phyloP scores from a whole-genome alignment of 2,888 invertebrate species.

The Sisyra nigra region DNA sequence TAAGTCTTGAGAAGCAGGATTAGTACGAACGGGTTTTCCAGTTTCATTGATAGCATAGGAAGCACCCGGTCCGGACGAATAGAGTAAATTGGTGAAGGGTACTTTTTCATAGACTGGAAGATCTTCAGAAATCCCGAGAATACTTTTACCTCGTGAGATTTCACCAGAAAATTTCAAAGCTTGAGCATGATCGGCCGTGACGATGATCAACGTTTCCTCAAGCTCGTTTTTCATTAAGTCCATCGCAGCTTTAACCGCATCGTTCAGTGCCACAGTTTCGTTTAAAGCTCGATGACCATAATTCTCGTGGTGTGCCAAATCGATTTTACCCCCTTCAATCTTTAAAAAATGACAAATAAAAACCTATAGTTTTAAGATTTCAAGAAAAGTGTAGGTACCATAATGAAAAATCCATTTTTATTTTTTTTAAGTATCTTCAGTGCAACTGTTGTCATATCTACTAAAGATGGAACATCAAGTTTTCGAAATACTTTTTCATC shows the following conservation, averaged over 20 bases:
- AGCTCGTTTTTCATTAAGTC: slow-evolving; percentile 30
- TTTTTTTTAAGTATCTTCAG: slow-evolving; percentile 49
- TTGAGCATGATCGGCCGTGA: slow-evolving; percentile 75
- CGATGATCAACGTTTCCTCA: slow-evolving; percentile 62
- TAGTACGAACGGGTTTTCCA: slow-evolving; percentile 30
- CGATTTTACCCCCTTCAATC: slow-evolving; percentile 78
- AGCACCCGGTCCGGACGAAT: slow-evolving; percentile 60
- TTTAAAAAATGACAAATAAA: slow-evolving; percentile 18
- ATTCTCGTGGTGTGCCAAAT: slow-evolving; percentile 74
- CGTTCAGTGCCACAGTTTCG: slow-evolving; percentile 64
- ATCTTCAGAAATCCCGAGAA: slow-evolving; percentile 39
- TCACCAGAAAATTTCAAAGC: slow-evolving; percentile 65
- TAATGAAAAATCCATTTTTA: slow-evolving; percentile 51
- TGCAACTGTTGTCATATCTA: slow-evolving; percentile 65
- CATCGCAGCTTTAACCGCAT: slow-evolving; percentile 53
- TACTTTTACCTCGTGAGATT: slow-evolving; percentile 45
- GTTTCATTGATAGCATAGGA: slow-evolving; percentile 28
- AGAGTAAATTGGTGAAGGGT: slow-evolving; percentile 64
- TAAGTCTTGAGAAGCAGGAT: slow-evolving; percentile 43
- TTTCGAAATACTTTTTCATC: slow-evolving; percentile 45
- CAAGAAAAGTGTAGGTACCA: too few species aligned
- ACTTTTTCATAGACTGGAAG: slow-evolving; percentile 33
- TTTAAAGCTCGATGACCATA: slow-evolving; percentile 58
- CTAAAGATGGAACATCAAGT: slow-evolving; percentile 58
- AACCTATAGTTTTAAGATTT: too few species aligned